Evolutionary conservation across 2,888 invertebrate species (phyloP), one percentile per base, ranked within the genome.

Genomic region (Tigriopus californicus): DNA sequence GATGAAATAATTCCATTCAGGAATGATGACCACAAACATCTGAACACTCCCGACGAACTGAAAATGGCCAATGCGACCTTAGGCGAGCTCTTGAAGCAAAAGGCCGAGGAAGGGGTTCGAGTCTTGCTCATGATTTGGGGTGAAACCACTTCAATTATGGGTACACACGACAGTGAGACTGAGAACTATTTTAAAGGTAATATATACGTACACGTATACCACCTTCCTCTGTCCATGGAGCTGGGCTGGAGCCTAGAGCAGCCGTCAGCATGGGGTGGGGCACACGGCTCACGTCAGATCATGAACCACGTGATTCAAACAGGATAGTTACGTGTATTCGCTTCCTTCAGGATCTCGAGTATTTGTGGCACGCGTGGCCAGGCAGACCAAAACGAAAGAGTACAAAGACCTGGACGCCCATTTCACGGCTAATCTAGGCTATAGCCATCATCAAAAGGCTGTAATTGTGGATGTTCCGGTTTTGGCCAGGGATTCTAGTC

Each of bases 131-230:
- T 63, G 44, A 60, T 63, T 24, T 63, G 63, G 63, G 62, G 62
- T 18, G 63, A 63, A 41, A 46, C 62, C 1, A 63, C 63, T 41
- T 62, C 63, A 24, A 63, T 61, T 22, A 63, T 63, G 63, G 61
- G 62, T 47, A 63, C 63, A 25, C 60, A 63, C 51, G 63, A 63
- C 48, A 62, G 61, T 24, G 63, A 62, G 44, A 63, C 63, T 5
- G 41, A 40, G 20, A 61, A 61, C 54, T 63, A 62, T 25, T 62
- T 63, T 59, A 57, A 57, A 44, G 62, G 61, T 3, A 60, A 61
- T 3, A 12, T 13, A 41, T 12, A 13, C 41, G 11, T 41, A 11
- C 13, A 11, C 11, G 41, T 13, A 11, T 41, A 12, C 13, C 41
- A 41, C 13, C 41, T 3, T 44, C 10, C 5, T 15, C 46, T 11